Conservation (phyloP, 1,140 invertebrate species). For the Cherax destructor region DNA sequence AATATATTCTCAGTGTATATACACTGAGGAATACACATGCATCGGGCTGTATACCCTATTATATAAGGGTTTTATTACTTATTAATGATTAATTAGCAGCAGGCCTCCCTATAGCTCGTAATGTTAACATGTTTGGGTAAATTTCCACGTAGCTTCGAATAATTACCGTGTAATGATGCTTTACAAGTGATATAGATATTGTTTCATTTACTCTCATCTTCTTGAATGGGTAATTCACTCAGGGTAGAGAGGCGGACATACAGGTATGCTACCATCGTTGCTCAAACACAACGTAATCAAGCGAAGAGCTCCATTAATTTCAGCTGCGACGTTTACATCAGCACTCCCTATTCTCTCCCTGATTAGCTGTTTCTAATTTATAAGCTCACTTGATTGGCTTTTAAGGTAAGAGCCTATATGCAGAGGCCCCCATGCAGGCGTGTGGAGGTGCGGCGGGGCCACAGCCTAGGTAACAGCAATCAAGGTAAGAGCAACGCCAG, state of each 20-base stretch:
- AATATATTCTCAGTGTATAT: too few species aligned
- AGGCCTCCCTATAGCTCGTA: neutral
- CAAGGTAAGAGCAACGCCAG: constrained; percentile 62
- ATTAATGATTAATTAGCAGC: constrained; percentile 23
- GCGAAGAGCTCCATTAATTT: constrained; percentile 66
- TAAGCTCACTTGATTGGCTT: constrained; percentile 66
- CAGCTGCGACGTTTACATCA: constrained; percentile 67
- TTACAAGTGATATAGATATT: neutral
- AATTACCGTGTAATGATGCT: neutral
- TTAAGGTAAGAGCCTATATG: constrained; percentile 69
- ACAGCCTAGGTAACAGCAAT: constrained; percentile 49
- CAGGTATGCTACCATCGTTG: constrained; percentile 9
- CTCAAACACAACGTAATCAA: constrained; percentile 59
- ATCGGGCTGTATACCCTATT: too few species aligned
- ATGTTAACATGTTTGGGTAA: neutral
- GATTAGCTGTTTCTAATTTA: constrained; percentile 70
- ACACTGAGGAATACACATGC: too few species aligned
- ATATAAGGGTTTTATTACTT: constrained; percentile 10
- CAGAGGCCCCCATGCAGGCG: constrained; percentile 46
- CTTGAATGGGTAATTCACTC: constrained; percentile 38
- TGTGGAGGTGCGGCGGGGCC: constrained; percentile 17
- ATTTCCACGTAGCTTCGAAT: neutral
- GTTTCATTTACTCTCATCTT: constrained; percentile 9
- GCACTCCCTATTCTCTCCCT: constrained; percentile 68
- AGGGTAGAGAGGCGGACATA: constrained; percentile 2